Conservation (phyloP, 2,797 vertebrate genomes). For the Sebastes diploproa region DNA sequence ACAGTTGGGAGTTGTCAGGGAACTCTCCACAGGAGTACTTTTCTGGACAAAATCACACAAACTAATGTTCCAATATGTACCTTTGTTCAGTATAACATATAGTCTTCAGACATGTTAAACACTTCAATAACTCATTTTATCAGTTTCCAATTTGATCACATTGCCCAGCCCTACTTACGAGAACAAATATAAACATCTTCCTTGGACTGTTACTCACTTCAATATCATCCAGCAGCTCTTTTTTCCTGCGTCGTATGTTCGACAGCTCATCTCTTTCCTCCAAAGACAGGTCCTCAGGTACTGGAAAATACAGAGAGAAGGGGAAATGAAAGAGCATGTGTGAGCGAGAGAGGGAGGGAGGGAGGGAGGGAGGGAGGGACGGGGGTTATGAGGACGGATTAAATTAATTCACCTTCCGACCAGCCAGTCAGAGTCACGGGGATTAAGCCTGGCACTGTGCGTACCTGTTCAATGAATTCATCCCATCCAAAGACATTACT, state of each 20-base stretch:
- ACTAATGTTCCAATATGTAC: not conserved
- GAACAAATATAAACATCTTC: not conserved
- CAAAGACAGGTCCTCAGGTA: conserved; percentile 93
- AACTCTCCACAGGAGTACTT: not conserved
- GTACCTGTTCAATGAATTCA: conserved; percentile 55
- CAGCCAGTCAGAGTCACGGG: conserved; percentile 52
- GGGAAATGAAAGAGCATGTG: conserved; percentile 41
- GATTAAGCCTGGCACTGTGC: conserved; percentile 52
- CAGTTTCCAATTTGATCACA: not conserved
- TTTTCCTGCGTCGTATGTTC: conserved; percentile 96
- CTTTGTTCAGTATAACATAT: not conserved
- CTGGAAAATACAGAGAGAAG: conserved; percentile 73
- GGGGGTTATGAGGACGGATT: conserved; percentile 53
- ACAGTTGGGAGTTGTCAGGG: not conserved
- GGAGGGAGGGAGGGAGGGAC: not conserved
- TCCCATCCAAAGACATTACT: conserved; percentile 23
- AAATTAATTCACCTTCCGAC: conserved; percentile 62
- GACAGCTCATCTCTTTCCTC: conserved; percentile 95
- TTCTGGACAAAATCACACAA: not conserved
- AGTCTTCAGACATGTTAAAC: not conserved
- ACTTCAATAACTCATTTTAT: not conserved
- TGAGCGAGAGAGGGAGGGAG: conserved; percentile 13
- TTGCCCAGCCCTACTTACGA: not conserved
- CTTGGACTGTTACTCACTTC: conserved; percentile 84
- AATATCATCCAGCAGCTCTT: conserved; percentile 97